A percentile compares a stretch with the other conserved stretches of the same genome.
Evolutionary conservation across 2,797 vertebrate species (phyloP).

Genomic region (Gymnopithys bicolor): DNA sequence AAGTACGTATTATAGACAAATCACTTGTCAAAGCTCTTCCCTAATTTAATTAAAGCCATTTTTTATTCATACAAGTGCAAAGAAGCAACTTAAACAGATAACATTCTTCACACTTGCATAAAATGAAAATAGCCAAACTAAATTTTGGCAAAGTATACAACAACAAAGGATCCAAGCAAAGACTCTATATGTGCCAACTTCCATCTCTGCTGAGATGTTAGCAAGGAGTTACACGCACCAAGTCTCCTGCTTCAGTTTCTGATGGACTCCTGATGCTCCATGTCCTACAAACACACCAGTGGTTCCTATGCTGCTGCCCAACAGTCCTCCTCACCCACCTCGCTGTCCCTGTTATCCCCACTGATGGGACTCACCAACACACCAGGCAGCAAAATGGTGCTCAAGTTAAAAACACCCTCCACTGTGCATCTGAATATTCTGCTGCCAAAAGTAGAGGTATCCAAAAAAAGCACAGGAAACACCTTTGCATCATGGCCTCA

Average conservation of each 20-base stretch:
- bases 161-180: slow-evolving; percentile 61
- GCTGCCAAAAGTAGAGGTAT: background rate
- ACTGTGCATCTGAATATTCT: accelerated
- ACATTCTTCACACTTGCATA: slow-evolving; percentile 72
- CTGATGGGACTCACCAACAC: accelerated
- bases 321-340: background rate
- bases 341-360: accelerated
- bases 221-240: background rate
- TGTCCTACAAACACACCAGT: accelerated
- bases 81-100: slow-evolving; percentile 76
- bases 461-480: no score
- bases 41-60: slow-evolving; percentile 73
- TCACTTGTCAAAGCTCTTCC: slow-evolving; percentile 74
- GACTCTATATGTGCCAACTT: slow-evolving; percentile 62
- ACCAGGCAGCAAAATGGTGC: accelerated
- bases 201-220: slow-evolving; percentile 29
- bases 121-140: slow-evolving; percentile 73
- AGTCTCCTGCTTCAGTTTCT: background rate
- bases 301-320: background rate
- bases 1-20: slow-evolving; percentile 75
- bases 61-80: slow-evolving; percentile 74
- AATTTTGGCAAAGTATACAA: slow-evolving; percentile 69
- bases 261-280: background rate
- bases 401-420: background rate
- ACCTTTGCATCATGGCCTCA: background rate